phyloP scores from a whole-genome alignment of 2,797 vertebrate species.

The Neosilurus hyrtlii region DNA sequence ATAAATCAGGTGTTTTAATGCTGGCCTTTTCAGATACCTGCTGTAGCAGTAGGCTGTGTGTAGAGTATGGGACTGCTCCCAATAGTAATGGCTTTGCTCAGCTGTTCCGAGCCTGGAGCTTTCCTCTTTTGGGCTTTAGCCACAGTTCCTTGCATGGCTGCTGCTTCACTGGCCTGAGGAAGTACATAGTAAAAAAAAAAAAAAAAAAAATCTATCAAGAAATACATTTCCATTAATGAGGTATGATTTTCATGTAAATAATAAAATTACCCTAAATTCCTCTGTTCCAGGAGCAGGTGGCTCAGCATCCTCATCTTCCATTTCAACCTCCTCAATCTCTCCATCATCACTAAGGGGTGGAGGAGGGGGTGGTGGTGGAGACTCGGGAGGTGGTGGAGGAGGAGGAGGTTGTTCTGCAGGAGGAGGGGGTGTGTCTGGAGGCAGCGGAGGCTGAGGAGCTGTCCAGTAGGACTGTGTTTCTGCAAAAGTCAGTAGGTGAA shows the following conservation, averaged over 20 bases:
- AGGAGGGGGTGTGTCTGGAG: conserved; percentile 74
- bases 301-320: conserved; percentile 93
- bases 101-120: conserved; percentile 66
- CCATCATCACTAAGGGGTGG: conserved; percentile 85
- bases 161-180: conserved; percentile 67
- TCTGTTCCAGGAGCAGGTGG: conserved; percentile 95
- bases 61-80: conserved; percentile 92
- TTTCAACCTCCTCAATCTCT: conserved; percentile 96
- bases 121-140: conserved; percentile 85
- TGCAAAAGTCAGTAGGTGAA: conserved; percentile 24
- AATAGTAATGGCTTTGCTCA: conserved; percentile 84
- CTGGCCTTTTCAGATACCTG: conserved; percentile 66
- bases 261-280: conserved; percentile 78
- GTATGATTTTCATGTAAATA: no score
- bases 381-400: conserved; percentile 78
- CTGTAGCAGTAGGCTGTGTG: conserved; percentile 75
- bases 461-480: conserved; percentile 61
- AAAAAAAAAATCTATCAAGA: not conserved
- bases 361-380: conserved; percentile 73
- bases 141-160: conserved; percentile 58
- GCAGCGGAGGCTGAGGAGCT: conserved; percentile 66
- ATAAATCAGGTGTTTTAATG: not conserved
- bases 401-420: conserved; percentile 79
- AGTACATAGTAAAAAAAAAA: not conserved
- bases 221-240: not conserved